phyloP scores from a whole-genome alignment of 2,888 invertebrate species.

The Cephonodes hylas region DNA sequence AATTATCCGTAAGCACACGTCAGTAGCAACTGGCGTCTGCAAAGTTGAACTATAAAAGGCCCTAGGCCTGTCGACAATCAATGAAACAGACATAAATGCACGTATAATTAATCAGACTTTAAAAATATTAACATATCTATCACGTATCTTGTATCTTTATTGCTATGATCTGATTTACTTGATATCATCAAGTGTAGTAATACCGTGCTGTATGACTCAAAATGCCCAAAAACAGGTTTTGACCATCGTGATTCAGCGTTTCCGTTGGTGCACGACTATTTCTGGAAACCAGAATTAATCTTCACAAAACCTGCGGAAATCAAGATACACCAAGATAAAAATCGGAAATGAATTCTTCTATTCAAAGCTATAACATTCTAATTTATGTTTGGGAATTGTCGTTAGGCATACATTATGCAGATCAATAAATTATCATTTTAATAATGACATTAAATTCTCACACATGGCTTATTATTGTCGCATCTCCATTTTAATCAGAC shows the following conservation, averaged over 20 bases:
- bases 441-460: slow-evolving; percentile 18
- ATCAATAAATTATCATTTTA: slow-evolving; percentile 20
- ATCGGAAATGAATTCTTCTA: slow-evolving; percentile 16
- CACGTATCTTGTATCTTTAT: too few relatives aligned
- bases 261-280: background rate
- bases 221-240: background rate
- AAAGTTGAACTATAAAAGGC: too few relatives aligned
- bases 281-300: background rate
- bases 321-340: background rate
- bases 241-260: background rate
- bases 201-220: background rate
- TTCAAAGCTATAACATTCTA: slow-evolving; percentile 18
- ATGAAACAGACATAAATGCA: too few relatives aligned
- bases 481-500: too few relatives aligned
- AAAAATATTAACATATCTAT: too few relatives aligned
- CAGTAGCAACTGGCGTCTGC: too few relatives aligned
- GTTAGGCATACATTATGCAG: slow-evolving; percentile 20
- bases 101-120: too few relatives aligned
- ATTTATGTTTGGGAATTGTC: slow-evolving; percentile 37
- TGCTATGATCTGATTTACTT: too few relatives aligned
- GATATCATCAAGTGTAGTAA: too few relatives aligned
- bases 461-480: too few relatives aligned
- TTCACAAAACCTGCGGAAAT: background rate
- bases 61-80: too few relatives aligned
- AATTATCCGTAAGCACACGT: too few relatives aligned